Evolutionary conservation across 2,797 vertebrate species (phyloP).

Genomic region (Manis javanica): DNA sequence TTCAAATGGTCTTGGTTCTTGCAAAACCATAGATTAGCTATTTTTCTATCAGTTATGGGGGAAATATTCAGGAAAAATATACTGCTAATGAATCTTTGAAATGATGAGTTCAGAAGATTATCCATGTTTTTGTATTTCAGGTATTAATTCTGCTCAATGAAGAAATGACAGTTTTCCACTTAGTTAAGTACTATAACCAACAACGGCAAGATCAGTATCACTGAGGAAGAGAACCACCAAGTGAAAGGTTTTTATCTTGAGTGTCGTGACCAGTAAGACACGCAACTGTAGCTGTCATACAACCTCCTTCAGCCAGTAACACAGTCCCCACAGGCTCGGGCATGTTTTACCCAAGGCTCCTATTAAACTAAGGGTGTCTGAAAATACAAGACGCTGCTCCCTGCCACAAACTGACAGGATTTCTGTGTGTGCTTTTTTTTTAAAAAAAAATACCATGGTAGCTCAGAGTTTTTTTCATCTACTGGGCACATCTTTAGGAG

Average conservation of each 20-base stretch:
- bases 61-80: neutral
- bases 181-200: neutral
- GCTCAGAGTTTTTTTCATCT: neutral
- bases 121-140: neutral
- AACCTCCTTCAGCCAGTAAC: neutral
- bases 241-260: slow-evolving; percentile 38
- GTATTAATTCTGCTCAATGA: slow-evolving; percentile 18
- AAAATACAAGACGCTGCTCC: neutral
- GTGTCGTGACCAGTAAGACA: neutral
- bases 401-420: neutral
- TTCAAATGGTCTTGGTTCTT: neutral
- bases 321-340: neutral
- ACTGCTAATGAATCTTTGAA: neutral
- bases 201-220: neutral
- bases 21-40: neutral
- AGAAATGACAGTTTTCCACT: neutral
- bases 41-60: neutral
- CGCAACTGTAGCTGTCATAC: neutral
- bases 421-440: no score
- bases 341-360: neutral
- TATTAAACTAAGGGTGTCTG: neutral
- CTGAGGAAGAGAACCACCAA: neutral
- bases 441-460: neutral
- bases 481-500: neutral
- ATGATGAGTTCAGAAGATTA: neutral